These are phyloP conservation scores for Drosophila jambulina DNA, from an alignment of 1,140 invertebrate genomes.

Conservation along the genomic window DNA sequence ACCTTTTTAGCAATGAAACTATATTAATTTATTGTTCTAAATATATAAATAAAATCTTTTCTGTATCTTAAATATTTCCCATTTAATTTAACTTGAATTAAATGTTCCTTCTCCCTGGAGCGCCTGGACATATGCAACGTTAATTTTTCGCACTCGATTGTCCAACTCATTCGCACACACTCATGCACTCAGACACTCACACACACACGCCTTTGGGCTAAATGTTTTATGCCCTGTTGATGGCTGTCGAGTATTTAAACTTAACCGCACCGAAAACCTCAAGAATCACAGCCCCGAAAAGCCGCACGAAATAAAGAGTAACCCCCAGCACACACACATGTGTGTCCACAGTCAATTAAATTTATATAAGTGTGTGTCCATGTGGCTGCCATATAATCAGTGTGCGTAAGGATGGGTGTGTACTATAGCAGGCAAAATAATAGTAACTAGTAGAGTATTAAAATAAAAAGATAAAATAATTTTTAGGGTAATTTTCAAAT, in stretches of 20 bases:
- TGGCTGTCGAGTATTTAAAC: conserved; percentile 81
- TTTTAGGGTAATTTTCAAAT: not conserved
- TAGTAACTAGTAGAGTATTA: not conserved
- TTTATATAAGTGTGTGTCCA: conserved; percentile 55
- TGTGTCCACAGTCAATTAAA: conserved; percentile 83
- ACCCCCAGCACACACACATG: conserved; percentile 34
- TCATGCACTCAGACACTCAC: not conserved
- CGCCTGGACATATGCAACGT: conserved; percentile 41
- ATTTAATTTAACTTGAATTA: not conserved
- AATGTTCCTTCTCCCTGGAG: not conserved
- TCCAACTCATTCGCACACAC: conserved; percentile 30
- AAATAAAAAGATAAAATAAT: not conserved
- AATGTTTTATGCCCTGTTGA: conserved; percentile 83
- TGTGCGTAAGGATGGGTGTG: conserved; percentile 47
- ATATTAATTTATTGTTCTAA: rapidly evolving
- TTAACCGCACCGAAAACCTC: conserved; percentile 77
- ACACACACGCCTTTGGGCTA: conserved; percentile 55
- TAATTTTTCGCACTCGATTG: conserved; percentile 51
- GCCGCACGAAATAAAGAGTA: conserved; percentile 50
- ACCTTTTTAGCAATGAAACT: not conserved
- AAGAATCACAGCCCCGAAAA: conserved; percentile 73
- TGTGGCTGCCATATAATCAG: conserved; percentile 70
- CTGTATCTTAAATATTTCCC: not conserved
- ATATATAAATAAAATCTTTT: too few relatives aligned
- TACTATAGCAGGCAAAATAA: not conserved